Percentiles rank a stretch among this genome's conserved stretches.
phyloP scores from a whole-genome alignment of 1,140 invertebrate species.

The Drosophila fuyamai region DNA sequence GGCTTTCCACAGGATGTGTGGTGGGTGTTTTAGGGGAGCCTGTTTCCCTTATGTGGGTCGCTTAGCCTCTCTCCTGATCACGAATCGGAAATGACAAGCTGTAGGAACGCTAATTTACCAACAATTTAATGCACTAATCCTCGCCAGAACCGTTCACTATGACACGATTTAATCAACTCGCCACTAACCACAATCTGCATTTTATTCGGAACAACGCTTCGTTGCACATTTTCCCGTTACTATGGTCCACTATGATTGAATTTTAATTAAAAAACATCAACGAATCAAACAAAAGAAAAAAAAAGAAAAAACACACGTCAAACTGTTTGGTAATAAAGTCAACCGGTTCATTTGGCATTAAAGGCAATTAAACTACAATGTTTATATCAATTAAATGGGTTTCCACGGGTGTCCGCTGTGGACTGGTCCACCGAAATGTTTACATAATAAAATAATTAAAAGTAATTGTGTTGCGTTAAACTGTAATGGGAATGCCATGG shows the following conservation, averaged over 20 bases:
- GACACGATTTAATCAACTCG: constrained; percentile 12
- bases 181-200: constrained; percentile 8
- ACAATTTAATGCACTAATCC: constrained; percentile 1
- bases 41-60: constrained; percentile 31
- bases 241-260: constrained; percentile 38
- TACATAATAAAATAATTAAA: constrained; percentile 68
- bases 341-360: constrained; percentile 62
- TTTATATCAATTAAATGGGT: constrained; percentile 54
- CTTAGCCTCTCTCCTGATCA: constrained; percentile 2
- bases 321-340: constrained; percentile 68
- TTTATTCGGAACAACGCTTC: constrained; percentile 7
- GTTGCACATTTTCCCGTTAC: constrained; percentile 11
- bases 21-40: constrained; percentile 1
- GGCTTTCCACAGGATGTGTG: not conserved
- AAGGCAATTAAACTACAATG: constrained; percentile 65
- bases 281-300: constrained; percentile 17
- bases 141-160: not conserved
- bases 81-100: constrained; percentile 7
- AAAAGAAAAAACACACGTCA: constrained; percentile 25
- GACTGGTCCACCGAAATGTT: constrained; percentile 33
- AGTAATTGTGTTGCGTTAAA: constrained; percentile 55
- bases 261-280: constrained; percentile 55
- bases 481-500: constrained; percentile 22
- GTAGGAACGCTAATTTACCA: not conserved
- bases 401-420: constrained; percentile 11